phyloP scores from a whole-genome alignment of 2,888 invertebrate species.

The Phania funesta region DNA sequence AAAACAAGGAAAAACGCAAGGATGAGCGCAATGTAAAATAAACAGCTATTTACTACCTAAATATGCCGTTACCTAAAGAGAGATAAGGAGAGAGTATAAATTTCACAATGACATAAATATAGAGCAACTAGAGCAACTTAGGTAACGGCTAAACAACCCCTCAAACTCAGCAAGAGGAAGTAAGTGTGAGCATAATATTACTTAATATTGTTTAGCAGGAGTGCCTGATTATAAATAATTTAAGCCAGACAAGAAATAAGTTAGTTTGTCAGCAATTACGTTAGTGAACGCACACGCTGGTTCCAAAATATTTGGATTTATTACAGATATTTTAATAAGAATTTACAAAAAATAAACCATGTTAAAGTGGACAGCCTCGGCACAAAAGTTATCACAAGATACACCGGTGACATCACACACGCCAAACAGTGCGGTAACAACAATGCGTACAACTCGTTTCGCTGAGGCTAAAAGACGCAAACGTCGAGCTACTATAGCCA shows the following conservation, averaged over 20 bases:
- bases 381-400: conserved; percentile 72
- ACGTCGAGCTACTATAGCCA: conserved; percentile 75
- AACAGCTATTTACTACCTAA: neutral
- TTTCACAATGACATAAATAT: conserved; percentile 15
- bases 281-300: conserved; percentile 32
- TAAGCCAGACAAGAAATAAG: conserved; percentile 29
- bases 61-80: neutral
- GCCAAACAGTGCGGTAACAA: neutral
- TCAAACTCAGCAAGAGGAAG: neutral
- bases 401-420: conserved; percentile 54
- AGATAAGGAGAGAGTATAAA: neutral
- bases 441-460: conserved; percentile 56
- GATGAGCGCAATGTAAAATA: conserved; percentile 12
- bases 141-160: conserved; percentile 60
- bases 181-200: neutral
- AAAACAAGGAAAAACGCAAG: neutral
- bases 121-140: conserved; percentile 29
- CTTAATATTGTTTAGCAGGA: neutral
- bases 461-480: conserved; percentile 68
- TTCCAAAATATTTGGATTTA: neutral
- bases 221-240: conserved; percentile 48
- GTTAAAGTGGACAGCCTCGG: conserved; percentile 79
- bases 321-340: conserved; percentile 76
- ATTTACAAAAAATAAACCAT: conserved; percentile 61
- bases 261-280: conserved; percentile 78